A percentile compares a stretch with the other conserved stretches of the same genome.
Conservation (phyloP, 2,113 vertebrate genomes). For the Arizona elegans region DNA sequence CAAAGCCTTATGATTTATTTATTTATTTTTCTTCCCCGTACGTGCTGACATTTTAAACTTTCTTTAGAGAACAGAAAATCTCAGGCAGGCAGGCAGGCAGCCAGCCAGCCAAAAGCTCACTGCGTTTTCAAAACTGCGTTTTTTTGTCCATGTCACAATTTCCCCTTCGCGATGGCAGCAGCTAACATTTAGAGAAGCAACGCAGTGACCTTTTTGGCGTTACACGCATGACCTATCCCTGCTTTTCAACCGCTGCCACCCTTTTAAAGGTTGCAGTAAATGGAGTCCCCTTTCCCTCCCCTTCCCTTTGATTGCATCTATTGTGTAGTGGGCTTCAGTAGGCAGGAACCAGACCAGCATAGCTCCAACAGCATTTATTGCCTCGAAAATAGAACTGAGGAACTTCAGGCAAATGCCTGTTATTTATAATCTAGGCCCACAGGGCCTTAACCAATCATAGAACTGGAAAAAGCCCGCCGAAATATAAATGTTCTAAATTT, state of each 20-base stretch:
- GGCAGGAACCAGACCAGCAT: too few species aligned
- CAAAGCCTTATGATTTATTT: not conserved
- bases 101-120: not conserved
- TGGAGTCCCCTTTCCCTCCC: not conserved
- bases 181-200: not conserved
- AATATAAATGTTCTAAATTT: too few species aligned
- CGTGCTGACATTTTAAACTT: not conserved
- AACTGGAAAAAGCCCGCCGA: too few species aligned
- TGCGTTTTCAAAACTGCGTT: not conserved
- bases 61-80: not conserved
- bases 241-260: not conserved
- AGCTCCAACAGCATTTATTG: too few species aligned
- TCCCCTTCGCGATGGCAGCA: not conserved
- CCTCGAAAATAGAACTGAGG: too few species aligned
- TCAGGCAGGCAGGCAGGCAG: not conserved
- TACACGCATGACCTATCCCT: not conserved
- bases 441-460: too few species aligned
- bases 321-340: too few species aligned
- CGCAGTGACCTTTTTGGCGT: not conserved
- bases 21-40: not conserved
- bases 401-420: too few species aligned
- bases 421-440: too few species aligned
- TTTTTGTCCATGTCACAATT: not conserved
- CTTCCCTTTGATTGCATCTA: not conserved
- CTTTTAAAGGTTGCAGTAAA: not conserved